Evolutionary conservation across 2,113 vertebrate genomes (phyloP).

Genomic region (Chloropsis cyanopogon): DNA sequence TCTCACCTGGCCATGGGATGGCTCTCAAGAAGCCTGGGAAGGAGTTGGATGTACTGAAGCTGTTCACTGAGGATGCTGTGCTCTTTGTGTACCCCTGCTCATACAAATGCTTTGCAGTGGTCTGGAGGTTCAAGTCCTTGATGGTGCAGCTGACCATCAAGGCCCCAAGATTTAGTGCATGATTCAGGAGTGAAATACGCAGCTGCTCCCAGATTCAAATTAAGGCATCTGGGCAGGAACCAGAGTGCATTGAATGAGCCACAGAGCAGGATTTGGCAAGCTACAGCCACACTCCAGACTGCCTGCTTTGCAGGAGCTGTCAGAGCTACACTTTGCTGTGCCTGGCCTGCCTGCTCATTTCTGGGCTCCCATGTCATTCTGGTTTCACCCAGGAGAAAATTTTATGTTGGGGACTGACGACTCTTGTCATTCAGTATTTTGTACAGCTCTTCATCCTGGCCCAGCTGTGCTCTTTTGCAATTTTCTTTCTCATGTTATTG

Average conservation of each 20-base stretch:
- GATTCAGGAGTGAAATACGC: background rate
- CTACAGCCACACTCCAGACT: background rate
- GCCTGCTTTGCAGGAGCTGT: background rate
- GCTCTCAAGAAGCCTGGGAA: background rate
- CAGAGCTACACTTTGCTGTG: background rate
- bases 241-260: background rate
- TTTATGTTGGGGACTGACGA: background rate
- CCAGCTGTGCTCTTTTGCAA: background rate
- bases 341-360: background rate
- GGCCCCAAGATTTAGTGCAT: background rate
- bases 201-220: background rate
- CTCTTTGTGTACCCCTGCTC: background rate
- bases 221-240: background rate
- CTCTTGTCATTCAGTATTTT: background rate
- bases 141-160: background rate
- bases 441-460: background rate
- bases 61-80: background rate
- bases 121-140: background rate
- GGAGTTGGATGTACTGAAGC: accelerated
- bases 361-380: background rate
- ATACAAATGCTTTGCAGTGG: background rate
- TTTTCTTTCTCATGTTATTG: background rate
- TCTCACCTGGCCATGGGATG: background rate
- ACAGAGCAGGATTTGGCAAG: background rate
- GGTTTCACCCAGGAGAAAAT: background rate